Evolutionary conservation across 2,888 invertebrate species (phyloP), one percentile per base, ranked within the genome.

Genomic region (Lasius fuliginosus): DNA sequence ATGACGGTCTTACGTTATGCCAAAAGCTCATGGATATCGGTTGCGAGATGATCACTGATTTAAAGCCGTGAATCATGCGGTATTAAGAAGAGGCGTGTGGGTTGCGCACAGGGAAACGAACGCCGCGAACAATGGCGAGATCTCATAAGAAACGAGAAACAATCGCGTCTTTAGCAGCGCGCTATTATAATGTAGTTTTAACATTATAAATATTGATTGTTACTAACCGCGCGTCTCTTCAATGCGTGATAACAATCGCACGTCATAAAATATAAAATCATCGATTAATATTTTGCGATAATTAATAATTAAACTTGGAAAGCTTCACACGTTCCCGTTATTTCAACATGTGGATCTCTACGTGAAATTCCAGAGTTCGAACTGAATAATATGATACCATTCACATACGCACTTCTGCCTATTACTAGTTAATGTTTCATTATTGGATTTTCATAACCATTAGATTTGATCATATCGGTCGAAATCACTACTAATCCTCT

Each of bases 1-100:
- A 85, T 74, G 84, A 68, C 49, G 82, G 84, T 67, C 82, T 86
- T 85, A 82, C 83, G 73, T 89, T 74, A 77, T 56, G 79, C 76
- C 71, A 69, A 82, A 75, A 60, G 27, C 58, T 18, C 69, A 27
- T 30, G 53, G 58, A 82, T 68, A 71, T 58, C 68, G 83, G 49
- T 83, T 60, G 68, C 49, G 60, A 60, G 79, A 84, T 85, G 82
- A 86, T 89, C 89, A 83, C 68, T 76, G 60, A 53, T 49, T 79
- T 62, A 33, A 60, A 71, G 60, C 65, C 82, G 87, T 89, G 89
- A 82, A 86, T 83, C 83, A 75, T 60, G 79, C 42, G 40, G 27
- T 27, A 65, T 53, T 74, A 42, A 33, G 76, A 62, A 56, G 60
- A 87, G 71, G 56, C 65, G 76, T 42, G 64, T 60, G 64, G 75